Evolutionary conservation across 64 coral and sea anemone species (phyloP).

Genomic region (Stichodactyla helianthus): DNA sequence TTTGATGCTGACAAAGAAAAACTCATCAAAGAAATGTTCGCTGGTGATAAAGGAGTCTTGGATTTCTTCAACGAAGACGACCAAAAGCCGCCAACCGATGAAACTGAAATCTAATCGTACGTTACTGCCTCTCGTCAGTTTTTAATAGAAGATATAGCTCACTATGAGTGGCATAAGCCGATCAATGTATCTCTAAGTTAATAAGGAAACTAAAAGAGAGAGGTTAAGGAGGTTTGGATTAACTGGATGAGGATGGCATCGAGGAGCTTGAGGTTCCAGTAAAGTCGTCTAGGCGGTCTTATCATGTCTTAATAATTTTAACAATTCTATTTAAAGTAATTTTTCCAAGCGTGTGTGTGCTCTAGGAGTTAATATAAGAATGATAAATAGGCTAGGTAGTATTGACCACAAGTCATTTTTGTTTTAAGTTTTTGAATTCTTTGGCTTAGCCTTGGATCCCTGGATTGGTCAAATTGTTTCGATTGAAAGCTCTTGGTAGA

Average conservation of each 20-base stretch:
- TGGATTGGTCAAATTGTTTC: not conserved
- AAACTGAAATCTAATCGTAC: conserved; percentile 74
- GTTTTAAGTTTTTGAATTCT: not conserved
- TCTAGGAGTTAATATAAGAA: conserved; percentile 12
- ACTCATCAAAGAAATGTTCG: conserved; percentile 82
- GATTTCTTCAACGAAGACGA: conserved; percentile 73
- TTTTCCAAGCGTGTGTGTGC: conserved; percentile 7
- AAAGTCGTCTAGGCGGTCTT: not conserved
- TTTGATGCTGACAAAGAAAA: conserved; percentile 61
- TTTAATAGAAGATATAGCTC: conserved; percentile 7
- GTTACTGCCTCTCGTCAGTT: not conserved
- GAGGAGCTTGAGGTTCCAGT: not conserved
- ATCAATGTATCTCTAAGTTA: conserved; percentile 6
- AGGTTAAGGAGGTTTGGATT: not conserved
- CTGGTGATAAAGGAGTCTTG: conserved; percentile 79
- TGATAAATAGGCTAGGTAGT: not conserved
- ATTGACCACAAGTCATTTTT: not conserved
- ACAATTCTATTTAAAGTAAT: conserved; percentile 32
- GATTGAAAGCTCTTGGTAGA: not conserved
- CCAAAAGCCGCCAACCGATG: conserved; percentile 40
- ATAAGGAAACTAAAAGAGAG: not conserved
- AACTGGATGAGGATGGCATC: not conserved
- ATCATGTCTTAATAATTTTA: conserved; percentile 14
- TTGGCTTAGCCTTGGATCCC: not conserved
- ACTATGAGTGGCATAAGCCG: not conserved